Evolutionary conservation across 1,140 invertebrate species (phyloP), one percentile per base, ranked within the genome.

Genomic region (Pinna nobilis): DNA sequence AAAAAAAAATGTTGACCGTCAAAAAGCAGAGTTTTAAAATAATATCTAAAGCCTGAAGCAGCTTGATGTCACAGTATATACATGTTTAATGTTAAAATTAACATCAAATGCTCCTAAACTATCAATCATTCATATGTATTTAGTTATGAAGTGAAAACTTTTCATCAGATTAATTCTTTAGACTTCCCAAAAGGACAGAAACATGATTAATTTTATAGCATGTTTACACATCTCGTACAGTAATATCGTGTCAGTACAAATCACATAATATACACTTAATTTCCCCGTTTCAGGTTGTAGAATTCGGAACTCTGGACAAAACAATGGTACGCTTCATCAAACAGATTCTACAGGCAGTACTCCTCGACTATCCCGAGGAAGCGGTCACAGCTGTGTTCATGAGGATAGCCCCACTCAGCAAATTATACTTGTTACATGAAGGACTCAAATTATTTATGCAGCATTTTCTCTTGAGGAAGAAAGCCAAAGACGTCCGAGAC

Each of bases 221-320:
- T n/a, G n/a, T n/a, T n/a, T n/a, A n/a, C n/a, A n/a, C n/a, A n/a
- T n/a, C n/a, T n/a, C n/a, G n/a, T 28, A 51, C 32, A 50, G 15
- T 15, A 2, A 51, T 13, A 51, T 51, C 32, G 5, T 15, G 6
- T 51, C n/a, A n/a, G 9, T 51, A 53, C 13, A 53, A 60, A n/a
- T 39, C 25, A 39, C 28, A 28, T 28, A 55, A 18, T 11, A n/a
- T 28, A 65, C 41, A 28, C 28, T 15, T 61, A n/a, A 32, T 25
- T 49, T 32, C 25, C 49, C 3, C 15, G 15, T 75, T 90, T 44
- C 85, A 95, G 94, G 92, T 94, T 35, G 91, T 96, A n/a, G 90
- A 95, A 81, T 95, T 96, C 88, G 92, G 93, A 0, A 94, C 95
- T 82, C 89, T 96, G 76, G 93, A 94, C 77, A 94, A 94, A 84